phyloP scores from a whole-genome alignment of 2,797 vertebrate species.

The Astyanax mexicanus region DNA sequence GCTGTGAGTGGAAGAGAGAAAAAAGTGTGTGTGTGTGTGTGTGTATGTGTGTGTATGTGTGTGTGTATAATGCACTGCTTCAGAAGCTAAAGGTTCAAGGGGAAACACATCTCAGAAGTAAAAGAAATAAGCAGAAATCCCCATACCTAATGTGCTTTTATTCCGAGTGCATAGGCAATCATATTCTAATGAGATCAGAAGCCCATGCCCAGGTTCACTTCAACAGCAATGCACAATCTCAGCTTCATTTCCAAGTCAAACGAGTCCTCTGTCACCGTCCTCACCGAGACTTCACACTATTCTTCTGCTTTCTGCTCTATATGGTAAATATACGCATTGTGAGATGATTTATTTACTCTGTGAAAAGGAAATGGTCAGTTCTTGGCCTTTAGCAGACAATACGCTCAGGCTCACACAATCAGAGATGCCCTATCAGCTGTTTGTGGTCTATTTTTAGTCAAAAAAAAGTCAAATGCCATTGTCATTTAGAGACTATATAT shows the following conservation, averaged over 20 bases:
- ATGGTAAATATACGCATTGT: conserved; percentile 35
- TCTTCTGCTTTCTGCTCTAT: conserved; percentile 45
- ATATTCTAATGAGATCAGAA: conserved; percentile 54
- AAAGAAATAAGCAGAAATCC: conserved; percentile 50
- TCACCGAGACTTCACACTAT: conserved; percentile 23
- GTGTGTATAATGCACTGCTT: conserved; percentile 12
- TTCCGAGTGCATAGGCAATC: conserved; percentile 53
- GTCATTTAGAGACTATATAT: too few relatives aligned
- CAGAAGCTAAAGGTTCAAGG: conserved; percentile 38
- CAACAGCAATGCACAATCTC: conserved; percentile 47
- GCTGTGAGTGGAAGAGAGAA: too few relatives aligned
- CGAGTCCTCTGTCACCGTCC: conserved; percentile 38
- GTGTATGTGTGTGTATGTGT: conserved; percentile 26
- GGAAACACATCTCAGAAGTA: conserved; percentile 31
- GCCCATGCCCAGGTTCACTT: conserved; percentile 44
- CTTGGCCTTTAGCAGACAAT: background rate
- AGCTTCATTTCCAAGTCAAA: conserved; percentile 58
- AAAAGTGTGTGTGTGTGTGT: conserved; percentile 33
- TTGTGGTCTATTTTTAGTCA: too few relatives aligned
- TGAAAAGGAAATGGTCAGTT: conserved; percentile 37
- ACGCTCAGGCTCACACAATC: conserved; percentile 7
- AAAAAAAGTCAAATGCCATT: too few relatives aligned
- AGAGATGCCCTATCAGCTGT: background rate
- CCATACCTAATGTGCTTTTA: conserved; percentile 57
- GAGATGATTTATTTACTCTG: conserved; percentile 37